Evolutionary conservation across 2,113 vertebrate genomes (phyloP).

Genomic region (Varanus salvator): DNA sequence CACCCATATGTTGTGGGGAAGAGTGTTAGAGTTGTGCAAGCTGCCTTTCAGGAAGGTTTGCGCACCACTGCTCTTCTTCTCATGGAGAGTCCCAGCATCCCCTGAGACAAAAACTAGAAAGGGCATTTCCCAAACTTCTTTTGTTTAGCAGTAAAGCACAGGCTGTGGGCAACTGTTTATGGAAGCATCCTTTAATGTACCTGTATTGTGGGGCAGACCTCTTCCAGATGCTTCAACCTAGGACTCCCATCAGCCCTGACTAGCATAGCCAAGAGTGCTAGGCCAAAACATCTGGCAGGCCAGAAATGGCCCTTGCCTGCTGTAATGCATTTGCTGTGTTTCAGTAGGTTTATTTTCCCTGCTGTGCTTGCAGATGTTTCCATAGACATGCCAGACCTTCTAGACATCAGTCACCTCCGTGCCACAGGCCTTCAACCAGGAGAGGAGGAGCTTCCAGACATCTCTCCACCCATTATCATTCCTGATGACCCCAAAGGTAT

Average conservation of each 20-base stretch:
- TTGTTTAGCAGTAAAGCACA: neutral
- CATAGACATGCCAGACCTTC: slow-evolving; percentile 94
- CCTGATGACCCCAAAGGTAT: slow-evolving; percentile 93
- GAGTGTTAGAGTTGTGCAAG: too few relatives aligned
- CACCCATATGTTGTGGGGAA: neutral
- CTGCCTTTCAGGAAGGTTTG: neutral
- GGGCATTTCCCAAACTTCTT: neutral
- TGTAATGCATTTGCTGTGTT: neutral
- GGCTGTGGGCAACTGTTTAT: neutral
- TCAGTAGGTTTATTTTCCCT: neutral
- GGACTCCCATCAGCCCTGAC: too few relatives aligned
- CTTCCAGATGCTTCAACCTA: too few relatives aligned
- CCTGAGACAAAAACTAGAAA: neutral
- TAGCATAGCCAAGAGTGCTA: too few relatives aligned
- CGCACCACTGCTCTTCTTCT: neutral
- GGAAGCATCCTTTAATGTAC: neutral
- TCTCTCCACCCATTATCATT: slow-evolving; percentile 93
- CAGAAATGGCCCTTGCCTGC: too few relatives aligned
- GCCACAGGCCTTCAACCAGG: slow-evolving; percentile 90
- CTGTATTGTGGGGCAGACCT: neutral
- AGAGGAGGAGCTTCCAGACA: slow-evolving; percentile 96
- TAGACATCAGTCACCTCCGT: slow-evolving; percentile 91
- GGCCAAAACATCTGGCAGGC: too few relatives aligned
- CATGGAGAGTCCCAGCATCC: neutral
- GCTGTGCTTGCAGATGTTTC: slow-evolving; percentile 79